Evolutionary conservation across 2,888 invertebrate species (phyloP).

Genomic region (Uloborus plumipes): DNA sequence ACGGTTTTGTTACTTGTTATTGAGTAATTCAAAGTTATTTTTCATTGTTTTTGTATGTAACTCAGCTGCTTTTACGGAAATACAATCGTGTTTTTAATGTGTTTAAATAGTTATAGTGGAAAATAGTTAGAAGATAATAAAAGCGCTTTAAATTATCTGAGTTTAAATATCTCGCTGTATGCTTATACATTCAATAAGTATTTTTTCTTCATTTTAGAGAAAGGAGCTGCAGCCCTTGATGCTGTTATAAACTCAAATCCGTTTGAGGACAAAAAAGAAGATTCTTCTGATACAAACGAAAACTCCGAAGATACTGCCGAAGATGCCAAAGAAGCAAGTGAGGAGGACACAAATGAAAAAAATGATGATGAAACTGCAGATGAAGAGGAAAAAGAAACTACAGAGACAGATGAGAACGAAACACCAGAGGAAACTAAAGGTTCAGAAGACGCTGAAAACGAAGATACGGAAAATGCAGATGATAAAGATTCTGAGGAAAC

Average conservation of each 20-base stretch:
- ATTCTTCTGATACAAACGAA: conserved; percentile 1
- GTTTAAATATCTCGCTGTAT: too few species aligned
- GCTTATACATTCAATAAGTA: too few species aligned
- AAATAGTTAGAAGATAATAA: too few species aligned
- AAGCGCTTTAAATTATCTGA: too few species aligned
- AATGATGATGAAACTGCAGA: not conserved
- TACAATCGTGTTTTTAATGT: too few species aligned
- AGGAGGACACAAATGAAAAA: not conserved
- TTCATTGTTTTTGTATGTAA: too few species aligned
- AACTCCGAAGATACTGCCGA: conserved; percentile 8
- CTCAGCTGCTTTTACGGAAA: too few species aligned
- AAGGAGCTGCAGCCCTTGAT: conserved; percentile 31
- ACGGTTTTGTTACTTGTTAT: too few species aligned
- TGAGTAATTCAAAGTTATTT: too few species aligned
- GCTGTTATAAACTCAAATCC: conserved; percentile 23
- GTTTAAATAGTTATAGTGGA: too few species aligned
- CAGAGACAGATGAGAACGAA: conserved; percentile 4
- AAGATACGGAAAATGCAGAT: not conserved
- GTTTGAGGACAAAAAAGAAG: conserved; percentile 17
- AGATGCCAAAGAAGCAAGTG: not conserved
- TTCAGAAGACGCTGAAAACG: too few species aligned
- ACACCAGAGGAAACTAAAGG: too few species aligned
- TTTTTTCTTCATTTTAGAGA: conserved; percentile 20
- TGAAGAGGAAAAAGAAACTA: conserved; percentile 2
- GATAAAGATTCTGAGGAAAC: conserved; percentile 12